Evolutionary conservation across 1,140 invertebrate species (phyloP).

Genomic region (Solen grandis): DNA sequence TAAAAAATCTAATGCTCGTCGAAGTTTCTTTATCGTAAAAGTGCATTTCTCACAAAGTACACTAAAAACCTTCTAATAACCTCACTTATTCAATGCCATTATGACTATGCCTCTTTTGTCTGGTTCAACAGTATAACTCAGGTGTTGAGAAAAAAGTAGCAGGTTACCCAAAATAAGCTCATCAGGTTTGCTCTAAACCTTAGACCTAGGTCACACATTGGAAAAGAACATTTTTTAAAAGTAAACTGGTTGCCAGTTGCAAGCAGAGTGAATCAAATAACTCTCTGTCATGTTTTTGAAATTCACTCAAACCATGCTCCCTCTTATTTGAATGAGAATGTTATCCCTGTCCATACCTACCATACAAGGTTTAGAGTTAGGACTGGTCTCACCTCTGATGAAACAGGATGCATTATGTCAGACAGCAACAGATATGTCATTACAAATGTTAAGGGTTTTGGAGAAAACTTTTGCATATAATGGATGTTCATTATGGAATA

Average conservation of each 20-base stretch:
- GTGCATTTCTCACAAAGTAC: slow-evolving; percentile 15
- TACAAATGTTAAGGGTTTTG: slow-evolving; percentile 31
- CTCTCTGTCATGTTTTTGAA: slow-evolving; percentile 2
- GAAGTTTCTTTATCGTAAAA: slow-evolving; percentile 24
- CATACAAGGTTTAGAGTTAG: neutral
- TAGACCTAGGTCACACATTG: too few relatives aligned
- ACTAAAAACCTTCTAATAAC: too few relatives aligned
- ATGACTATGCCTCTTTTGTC: too few relatives aligned
- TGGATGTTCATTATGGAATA: too few relatives aligned
- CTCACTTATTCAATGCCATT: too few relatives aligned
- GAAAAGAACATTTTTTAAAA: slow-evolving; percentile 3
- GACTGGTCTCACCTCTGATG: too few relatives aligned
- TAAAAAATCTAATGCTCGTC: slow-evolving; percentile 8
- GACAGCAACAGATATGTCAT: neutral
- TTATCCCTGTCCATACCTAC: neutral
- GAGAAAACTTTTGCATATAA: too few relatives aligned
- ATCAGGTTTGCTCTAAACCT: too few relatives aligned
- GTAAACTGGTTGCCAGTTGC: slow-evolving; percentile 14
- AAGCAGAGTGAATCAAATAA: slow-evolving; percentile 3
- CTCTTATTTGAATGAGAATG: slow-evolving; percentile 17
- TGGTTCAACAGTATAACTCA: slow-evolving; percentile 25
- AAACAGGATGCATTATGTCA: too few relatives aligned
- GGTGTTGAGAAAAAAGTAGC: slow-evolving; percentile 38
- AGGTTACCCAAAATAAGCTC: too few relatives aligned
- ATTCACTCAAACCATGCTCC: neutral